Evolutionary conservation across 2,113 vertebrate species (phyloP).

Genomic region (Vimba vimba): DNA sequence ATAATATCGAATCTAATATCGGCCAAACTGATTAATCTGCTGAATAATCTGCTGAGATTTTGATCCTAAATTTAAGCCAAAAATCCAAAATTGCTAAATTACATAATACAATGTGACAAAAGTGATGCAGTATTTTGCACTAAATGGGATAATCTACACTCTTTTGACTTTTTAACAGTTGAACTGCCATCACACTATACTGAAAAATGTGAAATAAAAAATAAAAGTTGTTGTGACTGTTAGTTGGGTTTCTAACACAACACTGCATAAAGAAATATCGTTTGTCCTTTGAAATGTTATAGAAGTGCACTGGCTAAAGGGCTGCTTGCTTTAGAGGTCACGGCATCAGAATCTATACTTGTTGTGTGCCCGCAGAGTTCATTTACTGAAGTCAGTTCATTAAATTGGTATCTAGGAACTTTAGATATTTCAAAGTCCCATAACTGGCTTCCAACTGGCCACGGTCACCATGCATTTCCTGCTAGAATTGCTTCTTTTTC

Average conservation of each 20-base stretch:
- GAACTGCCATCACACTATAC: neutral
- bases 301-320: neutral
- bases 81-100: neutral
- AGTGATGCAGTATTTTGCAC: neutral
- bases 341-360: neutral
- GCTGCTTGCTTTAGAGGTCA: constrained; percentile 26
- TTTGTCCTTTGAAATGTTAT: constrained; percentile 29
- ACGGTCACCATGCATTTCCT: neutral
- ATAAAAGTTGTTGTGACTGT: neutral
- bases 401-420: neutral
- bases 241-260: neutral
- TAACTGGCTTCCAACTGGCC: constrained; percentile 26
- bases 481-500: too few relatives aligned
- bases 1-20: neutral
- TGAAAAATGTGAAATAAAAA: neutral
- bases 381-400: neutral
- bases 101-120: neutral
- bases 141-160: neutral
- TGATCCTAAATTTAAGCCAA: too few relatives aligned
- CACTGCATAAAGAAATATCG: constrained; percentile 36
- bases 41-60: neutral
- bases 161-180: neutral
- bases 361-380: constrained; percentile 6
- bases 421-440: constrained; percentile 1
- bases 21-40: neutral